Conservation (phyloP, 2,797 vertebrate species). For the Meda fulgida region DNA sequence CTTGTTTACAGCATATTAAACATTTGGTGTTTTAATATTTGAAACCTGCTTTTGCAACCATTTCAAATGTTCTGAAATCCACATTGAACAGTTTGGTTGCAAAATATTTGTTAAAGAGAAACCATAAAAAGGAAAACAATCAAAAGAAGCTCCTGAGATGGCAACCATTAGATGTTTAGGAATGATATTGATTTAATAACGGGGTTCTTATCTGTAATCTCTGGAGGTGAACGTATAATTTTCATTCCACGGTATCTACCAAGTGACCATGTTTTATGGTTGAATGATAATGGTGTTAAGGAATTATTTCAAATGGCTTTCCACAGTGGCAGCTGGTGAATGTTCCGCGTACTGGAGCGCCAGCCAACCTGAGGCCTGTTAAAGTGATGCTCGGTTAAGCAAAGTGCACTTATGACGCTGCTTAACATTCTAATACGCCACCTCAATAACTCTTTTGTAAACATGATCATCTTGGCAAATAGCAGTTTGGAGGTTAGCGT, state of each 20-base stretch:
- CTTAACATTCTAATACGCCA: constrained; percentile 18
- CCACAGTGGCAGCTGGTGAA: constrained; percentile 41
- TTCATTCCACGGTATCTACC: constrained; percentile 21
- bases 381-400: constrained; percentile 49
- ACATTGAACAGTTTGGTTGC: neutral
- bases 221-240: neutral
- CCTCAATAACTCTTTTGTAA: constrained; percentile 52
- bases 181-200: neutral
- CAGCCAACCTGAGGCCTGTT: constrained; percentile 43
- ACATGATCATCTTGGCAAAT: constrained; percentile 61
- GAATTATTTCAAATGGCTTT: constrained; percentile 36
- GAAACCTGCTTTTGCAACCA: neutral
- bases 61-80: constrained; percentile 7
- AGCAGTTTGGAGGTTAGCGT: constrained; percentile 67
- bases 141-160: constrained; percentile 1
- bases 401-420: constrained; percentile 20
- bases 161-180: constrained; percentile 25
- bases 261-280: constrained; percentile 31
- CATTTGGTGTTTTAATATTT: constrained; percentile 1
- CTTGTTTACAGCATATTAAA: neutral
- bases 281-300: constrained; percentile 34
- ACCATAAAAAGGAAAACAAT: neutral
- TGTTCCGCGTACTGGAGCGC: constrained; percentile 15
- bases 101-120: neutral
- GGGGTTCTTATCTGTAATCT: neutral